A percentile compares a stretch with the other conserved stretches of the same genome.
These are phyloP conservation scores for Menura novaehollandiae DNA, from an alignment of 2,113 vertebrate species.

Conservation along the genomic window DNA sequence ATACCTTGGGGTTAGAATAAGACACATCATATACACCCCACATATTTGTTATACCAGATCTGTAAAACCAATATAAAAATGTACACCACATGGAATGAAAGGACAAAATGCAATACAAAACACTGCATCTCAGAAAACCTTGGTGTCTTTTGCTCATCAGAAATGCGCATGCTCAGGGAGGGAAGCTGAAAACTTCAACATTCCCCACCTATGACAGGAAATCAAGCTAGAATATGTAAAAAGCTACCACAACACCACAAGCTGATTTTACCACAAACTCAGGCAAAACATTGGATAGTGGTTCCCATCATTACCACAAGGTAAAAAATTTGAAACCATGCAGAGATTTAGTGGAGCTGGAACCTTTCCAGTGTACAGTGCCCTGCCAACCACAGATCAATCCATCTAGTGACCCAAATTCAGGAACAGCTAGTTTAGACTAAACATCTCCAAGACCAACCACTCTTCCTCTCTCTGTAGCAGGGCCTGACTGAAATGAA, in stretches of 20 bases:
- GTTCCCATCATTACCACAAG: neutral
- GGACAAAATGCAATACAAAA: neutral
- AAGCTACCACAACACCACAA: neutral
- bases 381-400: neutral
- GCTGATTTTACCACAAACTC: neutral
- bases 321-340: neutral
- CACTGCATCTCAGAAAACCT: neutral
- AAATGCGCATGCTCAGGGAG: fast-evolving
- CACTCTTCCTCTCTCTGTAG: neutral
- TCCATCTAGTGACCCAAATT: neutral
- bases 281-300: neutral
- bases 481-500: neutral
- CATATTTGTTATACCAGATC: neutral
- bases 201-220: neutral
- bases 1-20: neutral
- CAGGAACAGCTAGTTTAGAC: neutral
- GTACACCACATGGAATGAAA: neutral
- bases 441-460: neutral
- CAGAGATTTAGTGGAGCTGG: neutral
- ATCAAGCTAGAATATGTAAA: neutral
- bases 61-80: neutral
- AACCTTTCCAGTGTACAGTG: neutral
- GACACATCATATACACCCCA: neutral
- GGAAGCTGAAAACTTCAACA: neutral
- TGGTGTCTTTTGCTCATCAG: neutral